Evolutionary conservation across 2,888 invertebrate species (phyloP), one percentile per base, ranked within the genome.

Genomic region (Neoascia interrupta): DNA sequence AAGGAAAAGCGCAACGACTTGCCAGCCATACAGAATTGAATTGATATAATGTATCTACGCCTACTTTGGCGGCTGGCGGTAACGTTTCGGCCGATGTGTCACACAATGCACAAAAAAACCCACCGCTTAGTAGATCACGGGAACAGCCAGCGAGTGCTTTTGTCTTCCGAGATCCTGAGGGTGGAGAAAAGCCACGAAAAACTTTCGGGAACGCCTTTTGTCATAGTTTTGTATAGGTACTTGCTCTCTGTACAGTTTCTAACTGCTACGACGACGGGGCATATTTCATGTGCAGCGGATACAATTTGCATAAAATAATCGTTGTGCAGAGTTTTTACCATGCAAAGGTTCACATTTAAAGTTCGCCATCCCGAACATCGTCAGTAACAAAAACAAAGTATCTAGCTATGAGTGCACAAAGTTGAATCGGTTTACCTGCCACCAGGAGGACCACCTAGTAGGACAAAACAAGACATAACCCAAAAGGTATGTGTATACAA

Each of bases 1-100:
- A 41, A 72, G 66, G 66, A 79, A 79, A 79, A 79, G 73, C 79
- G 73, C 79, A 66, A 66, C 79, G 79, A 66, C 79, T 66, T 73
- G 66, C 13, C n/a, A n/a, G n/a, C n/a, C 66, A 79, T 79, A 79
- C 66, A 68, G 73, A 79, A 79, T 73, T 66, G 79, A 79, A 73
- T 79, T 73, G 73, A 66, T 68, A 61, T 73, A 73, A 68, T 68
- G 73, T 49, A 79, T 28, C 61, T 61, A 73, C 79, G 79, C 79
- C 79, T 61, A 61, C 74, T 61, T 68, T 47, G 8, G 45, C 13
- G 43, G 36, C 31, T 73, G 72, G 36, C 61, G 54, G 73, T 73
- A 68, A 39, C 41, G n/a, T 16, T n/a, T 49, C 45, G 3, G 26
- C 60, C 23, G 41, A 66, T 79, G n/a, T n/a, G 73, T 72, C 72